Evolutionary conservation across 1,140 invertebrate species (phyloP).

Genomic region (Acromyrmex charruanus): DNA sequence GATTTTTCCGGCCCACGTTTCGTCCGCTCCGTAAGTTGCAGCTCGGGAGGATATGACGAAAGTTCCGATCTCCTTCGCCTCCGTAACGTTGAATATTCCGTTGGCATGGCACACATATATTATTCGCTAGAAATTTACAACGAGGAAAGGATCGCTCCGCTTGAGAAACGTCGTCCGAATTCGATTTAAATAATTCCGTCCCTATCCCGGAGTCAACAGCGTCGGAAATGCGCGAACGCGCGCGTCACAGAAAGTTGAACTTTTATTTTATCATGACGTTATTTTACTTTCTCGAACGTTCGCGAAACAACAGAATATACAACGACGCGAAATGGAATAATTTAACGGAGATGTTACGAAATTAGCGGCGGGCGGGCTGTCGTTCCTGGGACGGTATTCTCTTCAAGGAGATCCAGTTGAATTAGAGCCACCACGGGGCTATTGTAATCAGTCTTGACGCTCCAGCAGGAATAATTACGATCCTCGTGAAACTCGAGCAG

Average conservation of each 20-base stretch:
- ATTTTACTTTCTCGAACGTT: neutral
- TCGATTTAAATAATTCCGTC: slow-evolving; percentile 54
- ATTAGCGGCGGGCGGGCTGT: slow-evolving; percentile 28
- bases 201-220: slow-evolving; percentile 23
- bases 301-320: neutral
- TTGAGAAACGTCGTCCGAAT: slow-evolving; percentile 28
- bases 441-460: slow-evolving; percentile 63
- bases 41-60: slow-evolving; percentile 52
- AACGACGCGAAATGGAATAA: slow-evolving; percentile 21
- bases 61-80: slow-evolving; percentile 39
- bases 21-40: slow-evolving; percentile 30
- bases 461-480: slow-evolving; percentile 57
- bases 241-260: neutral
- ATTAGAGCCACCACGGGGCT: slow-evolving; percentile 52
- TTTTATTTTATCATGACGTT: neutral
- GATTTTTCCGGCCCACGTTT: slow-evolving; percentile 45
- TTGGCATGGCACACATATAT: slow-evolving; percentile 46
- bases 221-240: neutral
- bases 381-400: slow-evolving; percentile 21
- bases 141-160: slow-evolving; percentile 34
- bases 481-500: slow-evolving; percentile 32
- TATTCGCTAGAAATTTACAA: slow-evolving; percentile 59
- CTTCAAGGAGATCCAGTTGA: slow-evolving; percentile 51
- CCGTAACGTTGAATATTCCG: slow-evolving; percentile 56
- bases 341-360: slow-evolving; percentile 32